Evolutionary conservation across 2,888 invertebrate species (phyloP).

Genomic region (Hyalella azteca): DNA sequence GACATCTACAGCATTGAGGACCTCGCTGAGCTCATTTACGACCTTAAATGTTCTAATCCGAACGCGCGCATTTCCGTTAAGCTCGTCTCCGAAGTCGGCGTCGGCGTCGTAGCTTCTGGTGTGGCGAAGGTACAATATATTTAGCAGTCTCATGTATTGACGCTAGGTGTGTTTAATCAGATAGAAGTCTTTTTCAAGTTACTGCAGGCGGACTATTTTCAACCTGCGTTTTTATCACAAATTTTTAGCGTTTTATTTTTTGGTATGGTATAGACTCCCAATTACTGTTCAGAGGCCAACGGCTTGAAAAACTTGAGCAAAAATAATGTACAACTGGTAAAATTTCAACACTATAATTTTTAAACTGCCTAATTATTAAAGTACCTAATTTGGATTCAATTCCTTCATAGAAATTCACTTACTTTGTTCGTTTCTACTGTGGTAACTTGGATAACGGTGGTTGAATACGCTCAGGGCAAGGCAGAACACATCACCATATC

Average conservation of each 20-base stretch:
- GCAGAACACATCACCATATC: slow-evolving; percentile 98
- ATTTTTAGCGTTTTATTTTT: too few species aligned
- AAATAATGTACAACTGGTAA: too few species aligned
- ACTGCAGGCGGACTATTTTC: neutral
- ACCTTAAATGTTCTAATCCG: slow-evolving; percentile 97
- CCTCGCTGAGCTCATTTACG: slow-evolving; percentile 96
- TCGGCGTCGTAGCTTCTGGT: slow-evolving; percentile 98
- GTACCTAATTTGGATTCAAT: too few species aligned
- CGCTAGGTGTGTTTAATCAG: neutral
- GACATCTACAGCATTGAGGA: slow-evolving; percentile 99
- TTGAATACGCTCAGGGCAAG: slow-evolving; percentile 74
- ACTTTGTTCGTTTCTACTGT: too few species aligned
- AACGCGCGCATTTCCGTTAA: slow-evolving; percentile 94
- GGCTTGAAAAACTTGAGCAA: too few species aligned
- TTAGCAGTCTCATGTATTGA: neutral
- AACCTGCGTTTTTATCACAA: neutral
- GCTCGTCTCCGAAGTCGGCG: slow-evolving; percentile 97
- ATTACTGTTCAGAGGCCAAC: too few species aligned
- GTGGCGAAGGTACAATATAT: slow-evolving; percentile 94
- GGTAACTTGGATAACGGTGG: too few species aligned
- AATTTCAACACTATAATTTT: too few species aligned
- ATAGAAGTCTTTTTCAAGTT: neutral
- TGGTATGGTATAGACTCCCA: too few species aligned
- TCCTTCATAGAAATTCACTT: too few species aligned
- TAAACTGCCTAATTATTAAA: too few species aligned